phyloP scores from a whole-genome alignment of 2,888 invertebrate species.

The Mechanitis mazaeus region DNA sequence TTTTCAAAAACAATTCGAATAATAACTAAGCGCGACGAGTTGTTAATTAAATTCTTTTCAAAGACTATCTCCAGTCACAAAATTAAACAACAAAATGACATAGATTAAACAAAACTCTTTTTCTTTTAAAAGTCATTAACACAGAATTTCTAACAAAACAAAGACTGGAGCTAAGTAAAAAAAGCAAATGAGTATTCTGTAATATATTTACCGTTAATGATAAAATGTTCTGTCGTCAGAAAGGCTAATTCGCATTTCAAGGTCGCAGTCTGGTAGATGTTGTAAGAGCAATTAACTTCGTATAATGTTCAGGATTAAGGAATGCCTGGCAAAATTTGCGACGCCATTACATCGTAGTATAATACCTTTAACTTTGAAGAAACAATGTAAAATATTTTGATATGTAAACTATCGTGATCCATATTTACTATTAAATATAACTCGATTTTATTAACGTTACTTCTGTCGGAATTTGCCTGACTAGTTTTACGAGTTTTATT shows the following conservation, averaged over 20 bases:
- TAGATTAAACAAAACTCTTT: constrained; percentile 6
- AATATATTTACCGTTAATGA: too few species aligned
- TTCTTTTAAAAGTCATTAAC: constrained; percentile 9
- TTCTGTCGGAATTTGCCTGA: too few species aligned
- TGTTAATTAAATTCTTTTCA: neutral
- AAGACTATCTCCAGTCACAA: neutral
- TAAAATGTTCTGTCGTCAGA: neutral
- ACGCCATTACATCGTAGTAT: constrained; percentile 1
- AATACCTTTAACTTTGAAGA: neutral
- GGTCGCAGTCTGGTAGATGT: constrained; percentile 7
- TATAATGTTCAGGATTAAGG: constrained; percentile 7
- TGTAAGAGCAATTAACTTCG: constrained; percentile 8
- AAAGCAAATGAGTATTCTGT: constrained; percentile 4
- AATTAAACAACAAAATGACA: constrained; percentile 7
- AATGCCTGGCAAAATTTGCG: constrained; percentile 4
- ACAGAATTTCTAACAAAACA: constrained; percentile 11
- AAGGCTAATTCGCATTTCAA: constrained; percentile 9
- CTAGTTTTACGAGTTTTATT: too few species aligned
- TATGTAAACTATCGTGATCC: too few species aligned
- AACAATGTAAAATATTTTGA: neutral
- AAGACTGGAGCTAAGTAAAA: constrained; percentile 13
- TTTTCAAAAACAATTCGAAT: too few species aligned
- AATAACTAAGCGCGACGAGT: too few species aligned
- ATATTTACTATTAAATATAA: too few species aligned
- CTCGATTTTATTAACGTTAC: too few species aligned